phyloP scores from a whole-genome alignment of 2,797 vertebrate species.

The Hoplostethus mediterraneus region DNA sequence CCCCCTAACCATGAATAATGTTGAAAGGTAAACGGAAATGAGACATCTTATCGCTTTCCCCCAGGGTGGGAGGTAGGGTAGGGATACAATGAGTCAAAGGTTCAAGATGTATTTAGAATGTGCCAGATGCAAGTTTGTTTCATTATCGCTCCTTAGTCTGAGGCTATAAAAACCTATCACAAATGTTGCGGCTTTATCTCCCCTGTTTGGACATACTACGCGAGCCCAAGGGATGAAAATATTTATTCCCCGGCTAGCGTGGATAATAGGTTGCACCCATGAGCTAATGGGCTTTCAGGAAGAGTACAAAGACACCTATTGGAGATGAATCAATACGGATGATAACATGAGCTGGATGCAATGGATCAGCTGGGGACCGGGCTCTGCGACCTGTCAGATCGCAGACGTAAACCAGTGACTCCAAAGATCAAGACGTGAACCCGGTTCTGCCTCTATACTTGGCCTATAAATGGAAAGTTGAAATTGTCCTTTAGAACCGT shows the following conservation, averaged over 20 bases:
- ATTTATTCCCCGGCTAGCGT: slow-evolving; percentile 59
- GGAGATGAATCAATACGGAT: slow-evolving; percentile 62
- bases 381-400: slow-evolving; percentile 61
- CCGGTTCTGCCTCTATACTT: slow-evolving; percentile 36
- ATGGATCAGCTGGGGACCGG: slow-evolving; percentile 47
- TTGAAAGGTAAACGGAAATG: slow-evolving; percentile 71
- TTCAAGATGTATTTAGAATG: slow-evolving; percentile 69
- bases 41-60: slow-evolving; percentile 69
- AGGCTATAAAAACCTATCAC: slow-evolving; percentile 63
- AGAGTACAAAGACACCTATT: slow-evolving; percentile 61
- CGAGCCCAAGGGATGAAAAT: slow-evolving; percentile 55
- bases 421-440: slow-evolving; percentile 57
- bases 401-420: slow-evolving; percentile 71
- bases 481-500: slow-evolving; percentile 65
- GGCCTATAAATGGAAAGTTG: slow-evolving; percentile 47
- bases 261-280: slow-evolving; percentile 54
- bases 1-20: slow-evolving; percentile 62
- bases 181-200: slow-evolving; percentile 67
- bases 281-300: slow-evolving; percentile 57
- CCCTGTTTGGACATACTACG: slow-evolving; percentile 54
- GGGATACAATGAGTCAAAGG: slow-evolving; percentile 66
- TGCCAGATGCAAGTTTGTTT: slow-evolving; percentile 56
- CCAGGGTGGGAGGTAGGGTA: slow-evolving; percentile 42
- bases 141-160: slow-evolving; percentile 63
- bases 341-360: slow-evolving; percentile 64